Conservation (phyloP, 2,888 invertebrate genomes). For the Lithophane leautieri region DNA sequence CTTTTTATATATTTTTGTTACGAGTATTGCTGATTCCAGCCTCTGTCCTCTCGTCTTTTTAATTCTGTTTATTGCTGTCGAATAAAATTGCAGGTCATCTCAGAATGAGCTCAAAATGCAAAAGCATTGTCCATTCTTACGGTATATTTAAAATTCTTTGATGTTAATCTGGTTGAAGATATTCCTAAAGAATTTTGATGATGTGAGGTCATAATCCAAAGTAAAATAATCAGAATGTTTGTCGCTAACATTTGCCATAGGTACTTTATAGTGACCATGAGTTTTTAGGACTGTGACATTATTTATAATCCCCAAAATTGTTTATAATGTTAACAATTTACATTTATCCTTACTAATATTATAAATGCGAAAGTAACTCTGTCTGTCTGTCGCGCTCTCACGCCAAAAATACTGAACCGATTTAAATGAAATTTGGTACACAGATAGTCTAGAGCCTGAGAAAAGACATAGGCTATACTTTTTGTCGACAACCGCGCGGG, state of each 20-base stretch:
- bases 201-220: slow-evolving; percentile 43
- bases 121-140: slow-evolving; percentile 20
- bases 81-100: not conserved
- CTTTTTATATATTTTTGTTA: not conserved
- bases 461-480: too few relatives aligned
- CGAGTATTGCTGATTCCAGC: not conserved
- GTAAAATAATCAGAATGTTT: slow-evolving; percentile 37
- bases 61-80: not conserved
- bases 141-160: slow-evolving; percentile 41
- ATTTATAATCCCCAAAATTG: not conserved
- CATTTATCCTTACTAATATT: too few relatives aligned
- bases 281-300: slow-evolving; percentile 1
- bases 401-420: too few relatives aligned
- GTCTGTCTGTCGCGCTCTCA: too few relatives aligned
- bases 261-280: slow-evolving; percentile 27
- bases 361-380: too few relatives aligned
- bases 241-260: slow-evolving; percentile 49
- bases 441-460: too few relatives aligned
- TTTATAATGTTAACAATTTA: not conserved
- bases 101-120: slow-evolving; percentile 18
- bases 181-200: slow-evolving; percentile 50
- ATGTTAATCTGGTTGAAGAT: slow-evolving; percentile 38
- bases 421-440: too few relatives aligned
- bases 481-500: too few relatives aligned
- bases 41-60: too few relatives aligned